Base-by-base conservation (phyloP, 2,888 invertebrate genomes). In the Scaptomyza parva region DNA sequence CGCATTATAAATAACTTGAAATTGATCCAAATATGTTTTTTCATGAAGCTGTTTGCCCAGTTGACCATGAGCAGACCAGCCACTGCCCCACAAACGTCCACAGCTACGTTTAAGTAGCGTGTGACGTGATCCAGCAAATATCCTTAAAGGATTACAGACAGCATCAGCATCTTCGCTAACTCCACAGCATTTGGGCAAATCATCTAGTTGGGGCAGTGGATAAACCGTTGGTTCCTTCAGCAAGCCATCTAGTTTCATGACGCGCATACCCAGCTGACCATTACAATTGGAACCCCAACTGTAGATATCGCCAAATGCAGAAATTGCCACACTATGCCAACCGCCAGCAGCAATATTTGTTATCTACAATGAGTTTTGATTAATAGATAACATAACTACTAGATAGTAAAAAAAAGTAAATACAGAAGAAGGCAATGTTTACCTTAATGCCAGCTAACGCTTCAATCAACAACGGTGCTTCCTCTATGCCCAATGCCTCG, bases 261-360 rank as follows among this genome's bases (percentile, higher is more conserved):
- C 86, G 30, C 91, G 90, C 28, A 96, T 90, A 7, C 98, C 98
- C 14, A 98, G 92, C 91, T 98, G 97, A 0, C 98, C 97, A 84
- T 94, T 94, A 68, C 95, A 95, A 92, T 98, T 98, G 95, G 96
- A 97, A 7, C 98, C 98, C 98, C 98, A 98, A 2, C 94, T 93
- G 89, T 97, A 98, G 0, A 97, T 88, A 90, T 97, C 97, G 12
- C 97, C 97, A 90, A 93, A 94, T 83, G 94, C 93, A 76, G 96
- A 96, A 7, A 97, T 90, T 9, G 95, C 97, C 51, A 95, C 93
- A 54, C 95, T 95, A 90, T 98, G 97, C 97, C 97, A 98, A 9
- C 97, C 97, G 7, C 96, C 97, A 37, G 96, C 95, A 45, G 95
- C 93, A 53, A 98, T 94, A 85, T 93, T 92, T 0, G 91, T 91